These are phyloP conservation scores for Tamias sibiricus DNA, from an alignment of 2,113 vertebrate genomes.

Conservation along the genomic window DNA sequence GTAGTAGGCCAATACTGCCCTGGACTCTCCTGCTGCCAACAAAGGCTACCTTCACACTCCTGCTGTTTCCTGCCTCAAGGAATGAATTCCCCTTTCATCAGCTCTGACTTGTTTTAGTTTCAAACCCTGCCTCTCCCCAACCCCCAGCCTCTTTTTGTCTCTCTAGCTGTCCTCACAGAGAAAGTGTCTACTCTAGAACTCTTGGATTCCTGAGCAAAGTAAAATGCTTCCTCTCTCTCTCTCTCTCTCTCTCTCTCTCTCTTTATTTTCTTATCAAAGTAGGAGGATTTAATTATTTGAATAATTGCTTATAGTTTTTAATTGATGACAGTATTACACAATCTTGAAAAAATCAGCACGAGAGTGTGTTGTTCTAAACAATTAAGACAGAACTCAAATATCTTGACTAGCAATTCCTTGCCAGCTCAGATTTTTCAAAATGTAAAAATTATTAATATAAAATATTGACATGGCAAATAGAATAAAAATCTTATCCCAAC, in stretches of 20 bases:
- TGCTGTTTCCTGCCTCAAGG: accelerated
- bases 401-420: background rate
- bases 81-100: accelerated
- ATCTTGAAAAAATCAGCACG: background rate
- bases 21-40: accelerated
- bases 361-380: background rate
- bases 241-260: too few relatives aligned
- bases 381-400: background rate
- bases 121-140: accelerated
- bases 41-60: background rate
- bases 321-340: background rate
- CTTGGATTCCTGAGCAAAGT: background rate
- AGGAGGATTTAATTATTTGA: background rate
- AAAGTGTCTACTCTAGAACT: background rate
- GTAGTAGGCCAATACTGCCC: accelerated
- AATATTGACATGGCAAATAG: background rate
- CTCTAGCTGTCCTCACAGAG: background rate
- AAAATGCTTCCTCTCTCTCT: background rate
- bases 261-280: too few relatives aligned
- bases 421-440: background rate
- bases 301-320: background rate
- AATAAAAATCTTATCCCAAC: background rate
- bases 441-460: background rate
- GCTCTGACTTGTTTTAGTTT: accelerated
- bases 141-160: too few relatives aligned